phyloP scores from a whole-genome alignment of 2,113 vertebrate species.

The Ptilonorhynchus violaceus region DNA sequence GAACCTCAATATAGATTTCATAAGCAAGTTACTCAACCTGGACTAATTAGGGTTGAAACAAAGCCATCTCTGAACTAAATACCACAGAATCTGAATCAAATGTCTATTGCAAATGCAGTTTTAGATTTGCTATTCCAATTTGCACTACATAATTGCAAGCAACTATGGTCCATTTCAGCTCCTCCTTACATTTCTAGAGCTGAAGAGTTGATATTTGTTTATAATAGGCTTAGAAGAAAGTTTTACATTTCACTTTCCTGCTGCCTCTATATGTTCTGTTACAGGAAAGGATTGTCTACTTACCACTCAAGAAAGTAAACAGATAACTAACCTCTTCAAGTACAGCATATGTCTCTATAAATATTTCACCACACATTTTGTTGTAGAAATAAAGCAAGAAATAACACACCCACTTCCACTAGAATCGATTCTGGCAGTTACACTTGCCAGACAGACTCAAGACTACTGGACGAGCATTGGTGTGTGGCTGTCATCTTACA shows the following conservation, averaged over 20 bases:
- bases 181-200: background rate
- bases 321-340: background rate
- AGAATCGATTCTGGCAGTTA: background rate
- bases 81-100: background rate
- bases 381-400: background rate
- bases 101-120: background rate
- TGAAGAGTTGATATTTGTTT: background rate
- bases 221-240: background rate
- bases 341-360: background rate
- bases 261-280: background rate
- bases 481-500: background rate
- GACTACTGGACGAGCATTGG: background rate
- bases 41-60: background rate
- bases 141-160: background rate
- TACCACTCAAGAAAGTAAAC: background rate
- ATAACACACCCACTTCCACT: background rate
- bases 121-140: background rate
- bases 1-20: background rate
- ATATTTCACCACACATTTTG: background rate
- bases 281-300: background rate
- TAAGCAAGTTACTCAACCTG: background rate
- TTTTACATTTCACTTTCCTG: background rate
- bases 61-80: background rate
- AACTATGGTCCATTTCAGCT: background rate
- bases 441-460: background rate